Conservation (phyloP, 1,140 invertebrate genomes). For the Drosophila rhopaloa region DNA sequence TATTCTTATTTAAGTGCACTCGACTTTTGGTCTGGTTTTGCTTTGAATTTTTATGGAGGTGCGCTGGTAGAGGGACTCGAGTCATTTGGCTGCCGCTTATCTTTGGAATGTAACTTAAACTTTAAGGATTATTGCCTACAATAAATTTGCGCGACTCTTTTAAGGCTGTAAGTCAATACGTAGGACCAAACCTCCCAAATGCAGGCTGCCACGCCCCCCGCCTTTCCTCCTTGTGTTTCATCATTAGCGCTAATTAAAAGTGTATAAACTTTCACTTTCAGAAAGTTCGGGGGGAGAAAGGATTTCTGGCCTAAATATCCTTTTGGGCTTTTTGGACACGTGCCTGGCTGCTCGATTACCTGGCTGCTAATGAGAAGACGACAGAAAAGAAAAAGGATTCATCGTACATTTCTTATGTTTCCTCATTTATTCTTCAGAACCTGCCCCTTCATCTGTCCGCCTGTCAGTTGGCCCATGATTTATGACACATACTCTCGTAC, state of each 20-base stretch:
- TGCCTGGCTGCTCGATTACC: conserved; percentile 58
- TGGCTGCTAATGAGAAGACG: conserved; percentile 46
- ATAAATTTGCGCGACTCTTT: conserved; percentile 77
- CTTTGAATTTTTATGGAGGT: conserved; percentile 68
- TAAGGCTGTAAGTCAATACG: conserved; percentile 70
- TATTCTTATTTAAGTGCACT: conserved; percentile 1
- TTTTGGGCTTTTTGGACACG: conserved; percentile 41
- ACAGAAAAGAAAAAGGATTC: conserved; percentile 15
- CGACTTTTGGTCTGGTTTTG: conserved; percentile 36
- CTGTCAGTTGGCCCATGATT: conserved; percentile 66
- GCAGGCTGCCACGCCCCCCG: neutral
- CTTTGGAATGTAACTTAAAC: conserved; percentile 83
- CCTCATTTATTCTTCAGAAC: conserved; percentile 24
- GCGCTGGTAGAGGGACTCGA: conserved; percentile 20
- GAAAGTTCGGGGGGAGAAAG: neutral
- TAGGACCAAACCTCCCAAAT: conserved; percentile 3
- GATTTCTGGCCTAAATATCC: conserved; percentile 3
- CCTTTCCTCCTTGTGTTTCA: conserved; percentile 48
- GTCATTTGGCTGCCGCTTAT: conserved; percentile 66
- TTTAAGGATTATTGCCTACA: conserved; percentile 83
- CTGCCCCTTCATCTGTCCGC: conserved; percentile 8
- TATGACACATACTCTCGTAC: conserved; percentile 53
- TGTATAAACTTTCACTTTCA: conserved; percentile 77
- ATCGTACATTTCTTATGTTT: conserved; percentile 10
- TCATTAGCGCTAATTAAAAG: conserved; percentile 82